These are phyloP conservation scores for Eubasilissa regina DNA, from an alignment of 1,140 invertebrate genomes.

Conservation along the genomic window DNA sequence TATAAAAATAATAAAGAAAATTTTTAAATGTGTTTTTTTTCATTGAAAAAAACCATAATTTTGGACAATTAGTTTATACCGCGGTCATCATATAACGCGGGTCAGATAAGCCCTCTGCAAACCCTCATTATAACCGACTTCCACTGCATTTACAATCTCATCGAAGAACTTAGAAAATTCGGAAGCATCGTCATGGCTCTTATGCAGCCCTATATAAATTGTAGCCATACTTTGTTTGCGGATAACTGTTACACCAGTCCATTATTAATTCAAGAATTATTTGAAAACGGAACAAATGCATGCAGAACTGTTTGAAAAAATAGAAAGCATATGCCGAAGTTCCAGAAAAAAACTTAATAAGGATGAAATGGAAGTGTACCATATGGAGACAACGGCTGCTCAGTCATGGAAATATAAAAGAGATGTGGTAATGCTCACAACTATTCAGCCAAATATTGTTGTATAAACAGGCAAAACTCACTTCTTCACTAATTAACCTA, in stretches of 20 bases:
- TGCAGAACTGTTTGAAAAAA: constrained; percentile 61
- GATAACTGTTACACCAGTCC: constrained; percentile 63
- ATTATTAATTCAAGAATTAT: constrained; percentile 56
- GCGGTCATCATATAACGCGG: too few species aligned
- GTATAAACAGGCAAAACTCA: constrained; percentile 49
- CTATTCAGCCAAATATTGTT: constrained; percentile 51
- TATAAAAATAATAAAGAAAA: too few species aligned
- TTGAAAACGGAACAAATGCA: constrained; percentile 58
- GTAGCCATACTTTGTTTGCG: constrained; percentile 60
- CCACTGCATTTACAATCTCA: constrained; percentile 48
- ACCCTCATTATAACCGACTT: too few species aligned
- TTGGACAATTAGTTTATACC: too few species aligned
- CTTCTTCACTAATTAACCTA: neutral
- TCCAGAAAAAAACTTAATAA: constrained; percentile 60
- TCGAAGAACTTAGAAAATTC: constrained; percentile 57
- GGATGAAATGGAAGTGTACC: constrained; percentile 53
- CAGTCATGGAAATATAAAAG: constrained; percentile 60
- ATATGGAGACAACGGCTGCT: constrained; percentile 55
- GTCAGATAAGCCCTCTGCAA: too few species aligned
- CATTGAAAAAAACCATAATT: too few species aligned
- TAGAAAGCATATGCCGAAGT: constrained; percentile 60
- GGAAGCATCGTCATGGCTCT: constrained; percentile 60
- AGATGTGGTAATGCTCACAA: constrained; percentile 60
- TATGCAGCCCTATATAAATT: constrained; percentile 58
- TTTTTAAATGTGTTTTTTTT: too few species aligned